Base-by-base conservation (phyloP, 2,113 vertebrate species). In the Cervus canadensis region DNA sequence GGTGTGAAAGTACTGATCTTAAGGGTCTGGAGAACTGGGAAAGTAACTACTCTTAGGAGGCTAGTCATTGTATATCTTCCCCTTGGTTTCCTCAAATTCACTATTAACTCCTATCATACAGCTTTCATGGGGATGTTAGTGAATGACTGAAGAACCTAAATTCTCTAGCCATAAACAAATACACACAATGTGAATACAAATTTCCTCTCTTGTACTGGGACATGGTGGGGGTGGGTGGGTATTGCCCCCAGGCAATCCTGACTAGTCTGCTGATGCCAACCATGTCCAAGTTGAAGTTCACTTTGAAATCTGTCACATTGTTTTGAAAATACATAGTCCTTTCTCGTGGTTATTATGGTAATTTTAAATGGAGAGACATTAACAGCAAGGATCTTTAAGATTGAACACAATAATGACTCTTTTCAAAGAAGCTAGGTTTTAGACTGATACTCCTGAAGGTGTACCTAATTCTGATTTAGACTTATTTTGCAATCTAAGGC, bases 391-490 rank as follows among this genome's bases (percentile, higher is more conserved):
- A 81, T 79, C 36, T 56, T 78, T 45, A 59, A 45, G 83, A 11
- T 25, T 88, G 13, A 50, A 74, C 84, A 97, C 50, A 88, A 71
- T 96, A 96, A 92, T 89, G 86, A 91, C 95, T 94, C 81, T 95
- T 96, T 87, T 93, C 76, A 95, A 97, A 92, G 50, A 94, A 87
- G 36, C 59, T 45, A 87, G 60, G 92, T 89, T 87, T 97, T 89
- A 97, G 95, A 91, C 76, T 40, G 43, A 87, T 10, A 92, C 33
- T 82, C 84, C 54, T 30, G 28, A 97, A 89, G 43, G 40, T 86
- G 40, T 40, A 23, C 54, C 79, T 86, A 91, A 96, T 97, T 97
- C 87, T 97, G 79, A 97, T 86, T 91, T 97, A 95, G 93, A 91
- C 79, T 97, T 93, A 95, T 87, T 95, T 91, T 94, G 33, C 62